Evolutionary conservation across 2,113 vertebrate species (phyloP).

Genomic region (zebrafish (Danio rerio)): DNA sequence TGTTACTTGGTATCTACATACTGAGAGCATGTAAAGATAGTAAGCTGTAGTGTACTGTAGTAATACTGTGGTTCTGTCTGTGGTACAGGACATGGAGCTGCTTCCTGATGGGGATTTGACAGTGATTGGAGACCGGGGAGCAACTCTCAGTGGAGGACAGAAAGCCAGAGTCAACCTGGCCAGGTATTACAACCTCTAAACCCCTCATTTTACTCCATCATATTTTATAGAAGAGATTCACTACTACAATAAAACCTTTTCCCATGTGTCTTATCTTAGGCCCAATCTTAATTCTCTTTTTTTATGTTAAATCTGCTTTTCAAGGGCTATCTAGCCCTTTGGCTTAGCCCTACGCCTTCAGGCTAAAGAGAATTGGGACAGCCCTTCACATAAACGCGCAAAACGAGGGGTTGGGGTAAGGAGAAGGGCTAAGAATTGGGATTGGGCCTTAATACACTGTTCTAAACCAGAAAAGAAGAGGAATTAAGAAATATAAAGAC

Average conservation of each 20-base stretch:
- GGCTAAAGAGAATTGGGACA: no score
- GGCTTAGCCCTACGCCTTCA: no score
- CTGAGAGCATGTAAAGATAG: no score
- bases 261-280: neutral
- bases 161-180: conserved; percentile 93
- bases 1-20: no score
- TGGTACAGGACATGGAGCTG: conserved; percentile 85
- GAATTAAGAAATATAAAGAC: neutral
- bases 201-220: neutral
- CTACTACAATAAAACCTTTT: neutral
- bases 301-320: no score
- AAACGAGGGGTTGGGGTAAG: no score
- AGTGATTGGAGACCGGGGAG: conserved; percentile 89
- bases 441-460: neutral
- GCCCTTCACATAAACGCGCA: no score
- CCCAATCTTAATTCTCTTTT: no score
- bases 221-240: neutral
- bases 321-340: no score
- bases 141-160: conserved; percentile 93
- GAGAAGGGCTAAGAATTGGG: no score
- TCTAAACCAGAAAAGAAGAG: neutral
- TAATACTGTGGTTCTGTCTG: neutral
- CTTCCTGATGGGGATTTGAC: conserved; percentile 88
- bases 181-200: conserved; percentile 73
- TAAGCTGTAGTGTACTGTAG: no score